These are phyloP conservation scores for Epirrhoe tristata DNA, from an alignment of 2,888 invertebrate species.

Conservation along the genomic window DNA sequence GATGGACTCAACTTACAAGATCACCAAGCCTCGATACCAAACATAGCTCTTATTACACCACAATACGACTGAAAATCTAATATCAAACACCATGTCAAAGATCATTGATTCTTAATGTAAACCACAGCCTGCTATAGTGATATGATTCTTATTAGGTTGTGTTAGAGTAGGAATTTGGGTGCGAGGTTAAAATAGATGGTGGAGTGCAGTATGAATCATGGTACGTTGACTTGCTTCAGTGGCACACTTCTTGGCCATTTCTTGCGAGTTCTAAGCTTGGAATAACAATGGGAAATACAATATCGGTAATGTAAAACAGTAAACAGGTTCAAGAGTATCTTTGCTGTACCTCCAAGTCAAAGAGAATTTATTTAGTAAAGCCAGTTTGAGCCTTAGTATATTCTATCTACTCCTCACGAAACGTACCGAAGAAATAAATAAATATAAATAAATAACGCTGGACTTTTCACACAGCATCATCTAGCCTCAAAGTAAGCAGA, in stretches of 20 bases:
- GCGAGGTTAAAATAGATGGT: slow-evolving; percentile 33
- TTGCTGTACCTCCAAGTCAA: no score
- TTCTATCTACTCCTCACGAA: no score
- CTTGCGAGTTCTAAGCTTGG: slow-evolving; percentile 26
- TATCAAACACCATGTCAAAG: slow-evolving; percentile 26
- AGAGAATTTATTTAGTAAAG: background rate
- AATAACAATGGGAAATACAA: slow-evolving; percentile 5
- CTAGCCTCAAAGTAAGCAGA: no score
- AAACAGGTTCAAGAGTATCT: background rate
- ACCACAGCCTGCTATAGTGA: slow-evolving; percentile 14
- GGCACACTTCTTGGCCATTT: slow-evolving; percentile 46
- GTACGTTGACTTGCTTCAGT: slow-evolving; percentile 48
- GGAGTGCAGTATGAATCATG: slow-evolving; percentile 43
- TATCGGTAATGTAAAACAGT: background rate
- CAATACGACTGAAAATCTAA: slow-evolving; percentile 29
- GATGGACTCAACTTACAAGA: slow-evolving; percentile 36
- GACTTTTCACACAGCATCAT: no score
- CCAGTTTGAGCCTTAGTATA: no score
- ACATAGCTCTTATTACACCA: slow-evolving; percentile 14
- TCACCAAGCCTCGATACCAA: slow-evolving; percentile 34
- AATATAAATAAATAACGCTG: no score
- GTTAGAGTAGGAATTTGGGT: slow-evolving; percentile 31
- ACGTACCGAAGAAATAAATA: no score
- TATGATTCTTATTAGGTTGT: slow-evolving; percentile 20
- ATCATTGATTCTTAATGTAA: slow-evolving; percentile 33